These are phyloP conservation scores for Oncorhynchus mykiss DNA, from an alignment of 2,113 vertebrate species.

Conservation along the genomic window DNA sequence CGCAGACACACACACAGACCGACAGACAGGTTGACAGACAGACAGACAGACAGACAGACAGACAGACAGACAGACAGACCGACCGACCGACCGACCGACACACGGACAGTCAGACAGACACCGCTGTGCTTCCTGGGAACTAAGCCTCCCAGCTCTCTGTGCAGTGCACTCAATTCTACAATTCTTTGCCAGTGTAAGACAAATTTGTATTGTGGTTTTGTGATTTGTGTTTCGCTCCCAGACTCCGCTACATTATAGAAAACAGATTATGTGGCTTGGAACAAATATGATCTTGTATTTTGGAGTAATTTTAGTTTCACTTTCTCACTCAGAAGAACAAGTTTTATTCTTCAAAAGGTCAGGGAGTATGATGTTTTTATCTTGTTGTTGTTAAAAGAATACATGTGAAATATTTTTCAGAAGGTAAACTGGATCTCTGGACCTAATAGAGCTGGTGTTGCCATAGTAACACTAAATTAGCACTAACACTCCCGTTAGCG, in stretches of 20 bases:
- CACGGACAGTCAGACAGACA: too few relatives aligned
- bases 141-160: conserved; percentile 23
- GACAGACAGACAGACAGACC: background rate
- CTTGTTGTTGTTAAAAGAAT: too few relatives aligned
- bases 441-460: background rate
- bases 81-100: too few relatives aligned
- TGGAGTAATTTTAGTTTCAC: background rate
- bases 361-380: too few relatives aligned
- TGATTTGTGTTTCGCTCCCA: background rate
- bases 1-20: background rate
- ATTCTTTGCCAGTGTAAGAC: background rate
- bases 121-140: conserved; percentile 28
- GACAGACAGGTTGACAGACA: background rate
- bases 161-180: conserved; percentile 20
- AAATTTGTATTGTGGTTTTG: background rate
- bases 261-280: background rate
- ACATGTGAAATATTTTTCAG: too few relatives aligned
- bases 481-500: conserved; percentile 1
- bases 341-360: background rate
- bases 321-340: too few relatives aligned
- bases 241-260: background rate
- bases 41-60: background rate
- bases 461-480: too few relatives aligned
- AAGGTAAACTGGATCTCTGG: background rate
- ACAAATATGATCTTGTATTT: background rate